Evolutionary conservation across 2,888 invertebrate species (phyloP).

Genomic region (Sinotaia quadrata): DNA sequence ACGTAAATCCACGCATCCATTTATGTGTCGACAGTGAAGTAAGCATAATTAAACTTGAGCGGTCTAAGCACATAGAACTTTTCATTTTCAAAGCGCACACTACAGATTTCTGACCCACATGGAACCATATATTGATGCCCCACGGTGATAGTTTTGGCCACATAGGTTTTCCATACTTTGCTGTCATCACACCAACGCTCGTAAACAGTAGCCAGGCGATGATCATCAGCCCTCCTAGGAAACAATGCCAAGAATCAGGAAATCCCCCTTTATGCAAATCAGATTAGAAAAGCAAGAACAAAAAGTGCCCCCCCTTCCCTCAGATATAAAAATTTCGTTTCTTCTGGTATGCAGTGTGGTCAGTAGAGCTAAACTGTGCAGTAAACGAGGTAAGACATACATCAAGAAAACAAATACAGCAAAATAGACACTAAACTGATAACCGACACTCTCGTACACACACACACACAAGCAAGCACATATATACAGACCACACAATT

Average conservation of each 20-base stretch:
- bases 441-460: background rate
- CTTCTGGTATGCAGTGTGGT: too few species aligned
- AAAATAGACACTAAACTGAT: background rate
- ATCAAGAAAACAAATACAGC: background rate
- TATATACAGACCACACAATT: background rate
- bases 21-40: too few species aligned
- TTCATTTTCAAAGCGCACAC: too few species aligned
- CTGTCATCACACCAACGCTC: conserved; percentile 40
- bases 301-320: too few species aligned
- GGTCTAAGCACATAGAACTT: too few species aligned
- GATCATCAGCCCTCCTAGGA: conserved; percentile 44
- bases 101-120: conserved; percentile 37
- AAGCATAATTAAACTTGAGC: too few species aligned
- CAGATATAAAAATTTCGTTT: too few species aligned
- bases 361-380: too few species aligned
- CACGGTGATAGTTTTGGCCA: conserved; percentile 38
- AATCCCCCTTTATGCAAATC: too few species aligned
- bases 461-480: background rate
- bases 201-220: conserved; percentile 43
- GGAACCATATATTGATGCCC: conserved; percentile 45
- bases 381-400: background rate
- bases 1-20: too few species aligned
- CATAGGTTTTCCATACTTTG: conserved; percentile 47
- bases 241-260: too few species aligned
- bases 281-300: too few species aligned